phyloP scores from a whole-genome alignment of 2,888 invertebrate genomes.

The Dryococelus australis region DNA sequence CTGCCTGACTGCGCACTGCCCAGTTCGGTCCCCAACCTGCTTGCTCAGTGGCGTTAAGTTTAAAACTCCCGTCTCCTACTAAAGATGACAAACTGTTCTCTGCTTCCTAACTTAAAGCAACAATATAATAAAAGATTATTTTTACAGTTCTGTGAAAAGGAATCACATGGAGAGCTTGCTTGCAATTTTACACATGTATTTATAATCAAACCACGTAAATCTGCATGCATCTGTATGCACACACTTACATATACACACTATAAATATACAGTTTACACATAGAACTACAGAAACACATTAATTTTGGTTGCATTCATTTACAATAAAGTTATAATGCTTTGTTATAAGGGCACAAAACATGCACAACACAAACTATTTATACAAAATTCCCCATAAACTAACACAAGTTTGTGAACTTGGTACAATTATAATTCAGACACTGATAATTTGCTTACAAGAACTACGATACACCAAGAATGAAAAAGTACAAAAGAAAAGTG shows the following conservation, averaged over 20 bases:
- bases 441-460: neutral
- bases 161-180: too few species aligned
- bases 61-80: too few species aligned
- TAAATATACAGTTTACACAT: neutral
- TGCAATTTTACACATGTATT: neutral
- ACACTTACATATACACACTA: neutral
- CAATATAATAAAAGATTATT: too few species aligned
- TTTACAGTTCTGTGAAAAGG: too few species aligned
- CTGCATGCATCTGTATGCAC: neutral
- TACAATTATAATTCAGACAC: neutral
- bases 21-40: too few species aligned
- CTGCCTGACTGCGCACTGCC: too few species aligned
- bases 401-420: neutral
- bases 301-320: neutral
- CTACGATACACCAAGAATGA: neutral
- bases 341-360: neutral
- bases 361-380: neutral
- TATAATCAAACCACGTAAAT: too few species aligned
- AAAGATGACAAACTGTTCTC: too few species aligned
- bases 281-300: neutral
- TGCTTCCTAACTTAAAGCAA: too few species aligned
- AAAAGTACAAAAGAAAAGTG: slow-evolving; percentile 4
- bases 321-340: neutral
- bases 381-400: neutral
- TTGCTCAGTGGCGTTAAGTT: too few species aligned